phyloP scores from a whole-genome alignment of 1,140 invertebrate species.

The Neotoxoptera formosana region DNA sequence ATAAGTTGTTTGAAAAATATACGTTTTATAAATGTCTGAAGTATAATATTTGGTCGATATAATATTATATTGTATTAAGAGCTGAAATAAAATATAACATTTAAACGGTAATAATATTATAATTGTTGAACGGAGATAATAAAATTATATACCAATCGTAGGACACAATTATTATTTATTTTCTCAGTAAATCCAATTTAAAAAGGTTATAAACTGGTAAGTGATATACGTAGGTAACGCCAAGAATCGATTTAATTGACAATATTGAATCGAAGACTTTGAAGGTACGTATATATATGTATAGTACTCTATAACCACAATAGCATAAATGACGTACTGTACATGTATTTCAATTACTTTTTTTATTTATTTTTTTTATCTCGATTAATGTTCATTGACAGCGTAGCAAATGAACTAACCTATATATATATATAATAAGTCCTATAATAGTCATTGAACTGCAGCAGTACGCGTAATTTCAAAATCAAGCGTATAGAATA shows the following conservation, averaged over 20 bases:
- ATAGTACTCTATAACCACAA: not conserved
- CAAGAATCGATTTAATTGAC: not conserved
- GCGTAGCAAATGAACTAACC: conserved; percentile 3
- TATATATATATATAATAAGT: not conserved
- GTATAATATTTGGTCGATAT: not conserved
- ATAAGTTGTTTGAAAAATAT: not conserved
- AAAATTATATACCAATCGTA: not conserved
- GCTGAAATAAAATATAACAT: not conserved
- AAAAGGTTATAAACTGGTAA: not conserved
- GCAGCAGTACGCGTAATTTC: not conserved
- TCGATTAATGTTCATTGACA: not conserved
- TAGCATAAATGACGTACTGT: not conserved
- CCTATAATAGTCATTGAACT: not conserved
- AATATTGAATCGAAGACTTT: conserved; percentile 3
- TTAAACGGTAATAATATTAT: too few species aligned
- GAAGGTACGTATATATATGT: too few species aligned
- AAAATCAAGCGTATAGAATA: not conserved
- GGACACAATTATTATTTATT: not conserved
- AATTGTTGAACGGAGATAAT: not conserved
- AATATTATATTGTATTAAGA: not conserved
- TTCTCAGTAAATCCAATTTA: not conserved
- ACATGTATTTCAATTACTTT: not conserved
- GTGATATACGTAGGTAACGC: not conserved
- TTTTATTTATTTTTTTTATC: not conserved
- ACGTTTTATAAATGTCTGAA: not conserved